These are phyloP conservation scores for Trissolcus brochymenae DNA, from an alignment of 2,888 invertebrate species.

Conservation along the genomic window DNA sequence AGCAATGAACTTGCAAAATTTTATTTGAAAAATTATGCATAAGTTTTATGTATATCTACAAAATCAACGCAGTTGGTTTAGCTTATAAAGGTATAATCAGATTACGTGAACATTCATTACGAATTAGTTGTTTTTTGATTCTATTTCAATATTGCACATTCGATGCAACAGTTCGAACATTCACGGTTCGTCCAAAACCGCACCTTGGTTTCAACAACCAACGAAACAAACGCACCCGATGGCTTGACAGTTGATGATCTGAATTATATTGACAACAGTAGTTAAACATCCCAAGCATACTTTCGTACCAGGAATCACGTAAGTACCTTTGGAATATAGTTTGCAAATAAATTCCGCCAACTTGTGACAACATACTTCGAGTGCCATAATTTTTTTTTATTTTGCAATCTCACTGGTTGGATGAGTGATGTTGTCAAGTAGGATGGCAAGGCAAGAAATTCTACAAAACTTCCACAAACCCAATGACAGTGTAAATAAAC, in stretches of 20 bases:
- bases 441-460: too few species aligned
- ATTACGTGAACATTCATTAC: too few species aligned
- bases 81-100: too few species aligned
- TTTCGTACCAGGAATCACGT: constrained; percentile 65
- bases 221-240: constrained; percentile 25
- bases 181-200: constrained; percentile 28
- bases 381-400: background rate
- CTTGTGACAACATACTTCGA: constrained; percentile 9
- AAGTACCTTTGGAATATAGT: constrained; percentile 41
- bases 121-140: background rate
- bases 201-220: constrained; percentile 22
- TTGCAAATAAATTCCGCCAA: constrained; percentile 33
- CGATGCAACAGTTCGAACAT: constrained; percentile 2
- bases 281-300: constrained; percentile 64
- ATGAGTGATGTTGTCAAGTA: too few species aligned
- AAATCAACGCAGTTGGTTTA: too few species aligned
- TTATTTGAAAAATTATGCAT: too few species aligned
- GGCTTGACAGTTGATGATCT: constrained; percentile 64
- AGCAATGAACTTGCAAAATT: too few species aligned
- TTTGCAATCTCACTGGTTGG: too few species aligned
- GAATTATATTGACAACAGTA: constrained; percentile 66
- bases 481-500: too few species aligned
- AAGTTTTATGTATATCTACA: too few species aligned
- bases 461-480: too few species aligned
- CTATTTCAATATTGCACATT: background rate